Percentiles rank a stretch among this genome's conserved stretches.
Evolutionary conservation across 1,140 invertebrate species (phyloP).

Genomic region (Platyscapa corneri): DNA sequence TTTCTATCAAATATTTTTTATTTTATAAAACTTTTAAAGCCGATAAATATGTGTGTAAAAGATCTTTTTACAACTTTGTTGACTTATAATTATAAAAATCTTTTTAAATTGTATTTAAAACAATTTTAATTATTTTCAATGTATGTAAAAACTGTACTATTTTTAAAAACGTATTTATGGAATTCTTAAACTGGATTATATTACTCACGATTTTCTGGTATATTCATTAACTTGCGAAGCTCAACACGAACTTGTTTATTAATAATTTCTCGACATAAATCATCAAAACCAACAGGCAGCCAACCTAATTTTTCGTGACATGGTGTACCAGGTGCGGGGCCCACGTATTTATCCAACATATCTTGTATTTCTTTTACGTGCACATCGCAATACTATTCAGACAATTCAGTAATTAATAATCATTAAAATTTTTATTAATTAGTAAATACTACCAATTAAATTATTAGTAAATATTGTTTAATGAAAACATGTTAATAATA

Average conservation of each 20-base stretch:
- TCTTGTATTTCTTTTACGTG: conserved; percentile 89
- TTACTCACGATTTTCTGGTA: conserved; percentile 70
- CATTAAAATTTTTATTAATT: background rate
- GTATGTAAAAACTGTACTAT: background rate
- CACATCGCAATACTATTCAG: conserved; percentile 86
- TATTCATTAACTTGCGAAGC: conserved; percentile 74
- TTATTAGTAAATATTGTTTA: background rate
- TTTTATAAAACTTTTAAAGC: too few species aligned
- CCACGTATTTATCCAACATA: conserved; percentile 82
- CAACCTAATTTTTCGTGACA: conserved; percentile 86
- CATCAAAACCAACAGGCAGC: conserved; percentile 81
- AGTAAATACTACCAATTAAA: background rate
- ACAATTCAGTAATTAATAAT: conserved; percentile 17
- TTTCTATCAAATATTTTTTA: too few species aligned
- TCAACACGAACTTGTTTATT: conserved; percentile 77
- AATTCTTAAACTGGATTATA: background rate
- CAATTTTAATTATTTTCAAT: background rate
- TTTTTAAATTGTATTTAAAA: too few species aligned
- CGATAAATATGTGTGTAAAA: too few species aligned
- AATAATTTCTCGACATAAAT: conserved; percentile 81
- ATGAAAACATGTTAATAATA: background rate
- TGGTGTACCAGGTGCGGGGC: conserved; percentile 76
- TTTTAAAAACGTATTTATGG: background rate
- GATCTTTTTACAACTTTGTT: too few species aligned
- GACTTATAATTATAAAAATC: too few species aligned